Base-by-base conservation (phyloP, 2,888 invertebrate genomes). In the Chymomyza procnemis region DNA sequence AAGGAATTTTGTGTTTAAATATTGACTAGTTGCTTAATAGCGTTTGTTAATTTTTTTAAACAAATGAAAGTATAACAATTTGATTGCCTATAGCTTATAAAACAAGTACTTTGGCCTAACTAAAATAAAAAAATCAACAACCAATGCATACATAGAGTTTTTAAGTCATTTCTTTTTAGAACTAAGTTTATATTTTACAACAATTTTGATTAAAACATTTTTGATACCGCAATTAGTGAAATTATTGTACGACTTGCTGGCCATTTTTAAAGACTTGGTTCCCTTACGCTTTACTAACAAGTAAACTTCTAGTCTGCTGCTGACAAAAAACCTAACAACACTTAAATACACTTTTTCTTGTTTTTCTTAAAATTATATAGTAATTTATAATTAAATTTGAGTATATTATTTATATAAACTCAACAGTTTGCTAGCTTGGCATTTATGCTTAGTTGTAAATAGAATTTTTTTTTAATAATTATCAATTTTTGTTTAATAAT, bases 151-250 rank as follows among this genome's bases (percentile, higher is more conserved):
- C 26, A 14, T 30, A 56, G 4, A 69, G 64, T 57, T 57, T 18
- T 56, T 58, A 30, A 21, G 22, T 30, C 58, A 48, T 18, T 52
- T 26, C n/a, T n/a, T 47, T 50, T 26, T 3, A 22, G 46, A 18
- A 46, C 60, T 50, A 34, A 60, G 50, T 59, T 65, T 72, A 71
- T 64, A 71, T 56, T 61, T 21, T 12, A 69, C 66, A 52, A 19
- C 54, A 55, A 73, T 78, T 79, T 81, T 80, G 81, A 81, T 86
- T 81, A 22, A 3, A 78, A 76, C 73, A 76, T 56, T 81, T 81
- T 81, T 81, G 81, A 81, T 81, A 72, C 71, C 71, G 59, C 70
- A 61, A 74, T 76, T 72, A 41, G 58, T 68, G 62, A 80, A 83
- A 80, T 86, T 81, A 86, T 81, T 81, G 81, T 81, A 84, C 50